phyloP scores from a whole-genome alignment of 2,113 vertebrate genomes.

The Apodemus speciosus region DNA sequence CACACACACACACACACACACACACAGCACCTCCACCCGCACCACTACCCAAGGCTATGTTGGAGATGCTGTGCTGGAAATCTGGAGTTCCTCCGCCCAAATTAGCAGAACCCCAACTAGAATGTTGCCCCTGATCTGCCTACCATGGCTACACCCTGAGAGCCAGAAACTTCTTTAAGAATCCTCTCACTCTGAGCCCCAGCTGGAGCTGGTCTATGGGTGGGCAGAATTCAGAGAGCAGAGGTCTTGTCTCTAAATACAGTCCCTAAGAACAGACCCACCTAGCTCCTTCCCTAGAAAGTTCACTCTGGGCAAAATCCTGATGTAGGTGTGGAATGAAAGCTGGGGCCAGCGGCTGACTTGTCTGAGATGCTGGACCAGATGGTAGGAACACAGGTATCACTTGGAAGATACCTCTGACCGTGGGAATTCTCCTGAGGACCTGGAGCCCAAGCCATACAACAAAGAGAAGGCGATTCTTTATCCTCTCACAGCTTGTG shows the following conservation, averaged over 20 bases:
- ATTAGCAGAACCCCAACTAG: too few species aligned
- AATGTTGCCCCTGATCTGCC: too few species aligned
- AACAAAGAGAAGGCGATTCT: neutral
- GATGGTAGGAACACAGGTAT: accelerated
- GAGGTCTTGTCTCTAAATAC: neutral
- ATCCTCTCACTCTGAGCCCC: neutral
- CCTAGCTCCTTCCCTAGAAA: neutral
- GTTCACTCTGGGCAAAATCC: accelerated
- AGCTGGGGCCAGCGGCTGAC: accelerated
- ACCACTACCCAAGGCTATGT: too few species aligned
- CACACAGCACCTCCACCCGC: too few species aligned
- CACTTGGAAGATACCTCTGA: neutral
- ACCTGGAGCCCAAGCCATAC: neutral
- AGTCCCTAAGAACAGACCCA: neutral
- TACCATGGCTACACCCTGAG: neutral
- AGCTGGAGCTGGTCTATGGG: neutral
- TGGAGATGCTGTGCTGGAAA: neutral
- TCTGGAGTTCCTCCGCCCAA: neutral
- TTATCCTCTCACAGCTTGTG: neutral
- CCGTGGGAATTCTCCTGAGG: neutral
- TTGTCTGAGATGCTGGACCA: neutral
- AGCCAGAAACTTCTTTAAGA: neutral
- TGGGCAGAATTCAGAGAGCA: too few species aligned
- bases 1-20: too few species aligned
- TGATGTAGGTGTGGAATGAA: neutral